Conservation (phyloP, 2,888 invertebrate species). For the Aphrophora alni region DNA sequence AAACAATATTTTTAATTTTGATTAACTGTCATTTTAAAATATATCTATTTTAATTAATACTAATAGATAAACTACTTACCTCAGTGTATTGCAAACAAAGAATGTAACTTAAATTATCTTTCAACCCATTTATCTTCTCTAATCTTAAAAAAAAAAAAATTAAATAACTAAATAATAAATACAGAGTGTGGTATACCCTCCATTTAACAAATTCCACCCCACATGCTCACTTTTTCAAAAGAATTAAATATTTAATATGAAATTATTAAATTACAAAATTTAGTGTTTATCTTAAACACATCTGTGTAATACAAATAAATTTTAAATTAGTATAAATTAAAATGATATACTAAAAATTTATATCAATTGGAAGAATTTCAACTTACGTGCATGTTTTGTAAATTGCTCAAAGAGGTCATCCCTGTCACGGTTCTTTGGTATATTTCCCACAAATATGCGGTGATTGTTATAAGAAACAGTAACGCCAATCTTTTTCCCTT, state of each 20-base stretch:
- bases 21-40: too few relatives aligned
- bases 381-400: slow-evolving; percentile 99
- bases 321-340: not conserved
- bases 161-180: not conserved
- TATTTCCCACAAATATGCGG: slow-evolving; percentile 99
- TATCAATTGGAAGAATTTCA: slow-evolving; percentile 64
- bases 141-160: not conserved
- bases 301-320: not conserved
- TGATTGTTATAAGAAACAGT: slow-evolving; percentile 99
- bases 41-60: too few relatives aligned
- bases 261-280: not conserved
- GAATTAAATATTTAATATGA: not conserved
- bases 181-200: not conserved
- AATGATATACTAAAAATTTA: slow-evolving; percentile 41
- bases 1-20: too few relatives aligned
- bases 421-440: slow-evolving; percentile 99
- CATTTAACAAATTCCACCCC: slow-evolving; percentile 43
- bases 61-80: not conserved
- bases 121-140: not conserved
- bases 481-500: slow-evolving; percentile 99
- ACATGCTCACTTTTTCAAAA: slow-evolving; percentile 44
- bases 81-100: not conserved
- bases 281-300: not conserved
- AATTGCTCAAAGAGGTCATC: slow-evolving; percentile 99
- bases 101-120: not conserved